Percentiles rank a stretch among this genome's conserved stretches.
phyloP scores from a whole-genome alignment of 2,797 vertebrate genomes.

The Characodon lateralis region DNA sequence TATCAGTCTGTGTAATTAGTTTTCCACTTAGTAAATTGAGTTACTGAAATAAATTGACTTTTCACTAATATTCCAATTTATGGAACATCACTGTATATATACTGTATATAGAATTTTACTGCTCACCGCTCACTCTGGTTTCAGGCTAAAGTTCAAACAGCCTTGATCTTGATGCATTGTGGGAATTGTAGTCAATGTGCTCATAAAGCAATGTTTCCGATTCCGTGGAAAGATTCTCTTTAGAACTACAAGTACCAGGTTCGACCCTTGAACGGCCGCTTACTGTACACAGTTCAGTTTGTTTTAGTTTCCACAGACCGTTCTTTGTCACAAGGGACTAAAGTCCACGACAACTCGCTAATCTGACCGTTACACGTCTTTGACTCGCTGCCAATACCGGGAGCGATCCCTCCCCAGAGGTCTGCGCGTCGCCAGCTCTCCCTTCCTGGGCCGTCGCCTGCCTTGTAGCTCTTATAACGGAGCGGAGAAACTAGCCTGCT shows the following conservation, averaged over 20 bases:
- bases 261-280: neutral
- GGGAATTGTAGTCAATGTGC: conserved; percentile 63
- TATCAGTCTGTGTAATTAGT: no score
- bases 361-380: conserved; percentile 12
- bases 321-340: conserved; percentile 63
- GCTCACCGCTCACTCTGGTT: neutral
- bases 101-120: no score
- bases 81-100: no score
- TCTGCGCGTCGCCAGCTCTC: conserved; percentile 29
- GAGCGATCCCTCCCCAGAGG: conserved; percentile 45
- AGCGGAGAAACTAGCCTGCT: conserved; percentile 66
- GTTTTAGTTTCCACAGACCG: conserved; percentile 75
- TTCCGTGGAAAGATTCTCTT: rapidly evolving
- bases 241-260: conserved; percentile 76
- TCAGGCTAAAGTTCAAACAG: conserved; percentile 1
- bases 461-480: conserved; percentile 48
- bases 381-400: conserved; percentile 34
- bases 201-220: rapidly evolving
- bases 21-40: no score
- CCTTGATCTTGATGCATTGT: conserved; percentile 53
- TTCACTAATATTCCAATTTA: no score
- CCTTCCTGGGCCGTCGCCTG: conserved; percentile 32
- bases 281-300: conserved; percentile 68
- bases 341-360: conserved; percentile 50
- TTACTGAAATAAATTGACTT: no score